Evolutionary conservation across 2,888 invertebrate species (phyloP), one percentile per base, ranked within the genome.

Genomic region (Sisyra terminalis): DNA sequence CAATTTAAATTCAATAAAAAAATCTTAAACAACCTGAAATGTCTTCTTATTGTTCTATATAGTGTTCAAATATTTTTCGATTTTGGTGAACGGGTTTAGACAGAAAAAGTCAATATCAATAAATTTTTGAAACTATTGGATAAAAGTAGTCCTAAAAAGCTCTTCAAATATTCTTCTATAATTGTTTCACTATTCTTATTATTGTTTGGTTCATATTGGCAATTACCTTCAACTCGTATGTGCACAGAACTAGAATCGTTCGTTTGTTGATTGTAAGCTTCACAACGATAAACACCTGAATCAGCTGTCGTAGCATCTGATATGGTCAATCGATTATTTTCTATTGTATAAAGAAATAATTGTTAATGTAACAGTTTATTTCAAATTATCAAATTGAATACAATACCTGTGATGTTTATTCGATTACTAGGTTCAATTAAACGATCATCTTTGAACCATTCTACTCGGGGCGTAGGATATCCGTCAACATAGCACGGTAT

Each of bases 241-340:
- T 69, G 67, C 32, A 82, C 67, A 17, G 72, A 69, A 52, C 77
- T 76, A 15, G 70, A 67, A 50, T 75, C 71, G 31, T 71, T 69
- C 43, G 75, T 77, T 59, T 77, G 78, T 1, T 70, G 66, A 65
- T 93, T 93, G 49, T 68, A 63, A 2, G 88, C 93, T 56, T 79
- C 77, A 60, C 93, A 94, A 40, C 75, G 73, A 61, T 94, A 94
- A 48, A 62, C 64, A 32, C 90, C 93, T 36, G 81, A 73, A 61
- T 94, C 92, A 24, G 66, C 67, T 39, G 65, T 60, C 32, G 68
- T 67, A 10, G 79, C 74, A 41, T 71, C 65, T 24, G 63, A 58
- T 41, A 94, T 76, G 16, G 75, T 67, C 52, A 93, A 65, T 10
- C 82, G 75, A 53, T 80, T 68, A 38, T 78, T 73, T 47, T 75